Evolutionary conservation across 2,797 vertebrate genomes (phyloP), one percentile per base, ranked within the genome.

Genomic region (Falco cherrug): DNA sequence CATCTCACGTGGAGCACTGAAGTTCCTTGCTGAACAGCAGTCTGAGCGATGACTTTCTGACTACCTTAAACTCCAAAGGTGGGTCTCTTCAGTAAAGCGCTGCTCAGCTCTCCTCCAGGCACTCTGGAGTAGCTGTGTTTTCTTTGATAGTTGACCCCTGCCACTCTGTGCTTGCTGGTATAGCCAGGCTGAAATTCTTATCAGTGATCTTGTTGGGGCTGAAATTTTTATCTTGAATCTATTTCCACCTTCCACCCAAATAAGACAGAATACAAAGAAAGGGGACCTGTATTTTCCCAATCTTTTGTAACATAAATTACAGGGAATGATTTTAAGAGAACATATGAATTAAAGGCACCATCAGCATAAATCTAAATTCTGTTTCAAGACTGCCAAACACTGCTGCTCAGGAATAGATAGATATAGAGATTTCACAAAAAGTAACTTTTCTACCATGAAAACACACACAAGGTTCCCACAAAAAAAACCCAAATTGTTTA

Each of bases 341-440:
- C 45, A 37, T 33, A 74, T 9, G 48, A 91, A 94, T 91, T 94
- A 92, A 93, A 74, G 33, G 50, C 90, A 87, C 50, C 31, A 35
- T 68, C 73, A 65, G 74, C 77, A 90, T 71, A 90, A 76, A 92
- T 57, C 47, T 82, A 69, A 89, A 82, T 82, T 75, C 80, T 71
- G n/a, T 73, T 92, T 90, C 45, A 75, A 76, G 80, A 69, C 63
- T 80, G 84, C 84, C 89, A 95, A 93, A 61, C 90, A 45, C 73
- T 86, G 37, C 74, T 82, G 84, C 47, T 89, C 77, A 73, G 74
- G 35, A 94, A 68, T 45, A 90, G 60, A 51, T 2, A 77, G 65
- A 91, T 83, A 59, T 0, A 77, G 77, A 71, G 7, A 73, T 61
- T 89, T 90, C 73, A 26, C 73, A 26, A 87, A 90, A 95, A 94